Evolutionary conservation across 2,797 vertebrate genomes (phyloP).

Genomic region (Myoxocephalus aenaeus): DNA sequence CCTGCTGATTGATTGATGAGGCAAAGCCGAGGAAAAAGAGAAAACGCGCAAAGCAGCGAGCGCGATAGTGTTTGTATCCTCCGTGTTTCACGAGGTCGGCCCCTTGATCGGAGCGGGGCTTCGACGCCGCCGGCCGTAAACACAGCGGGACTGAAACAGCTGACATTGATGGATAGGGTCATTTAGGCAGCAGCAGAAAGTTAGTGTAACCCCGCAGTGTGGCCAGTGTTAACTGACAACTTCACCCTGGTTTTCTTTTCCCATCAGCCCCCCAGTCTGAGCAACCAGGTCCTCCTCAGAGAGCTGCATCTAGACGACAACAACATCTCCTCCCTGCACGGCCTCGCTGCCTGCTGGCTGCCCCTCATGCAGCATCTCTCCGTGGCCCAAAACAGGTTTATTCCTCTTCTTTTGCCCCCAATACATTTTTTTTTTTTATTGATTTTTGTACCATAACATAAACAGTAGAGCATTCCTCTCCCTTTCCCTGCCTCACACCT

Average conservation of each 20-base stretch:
- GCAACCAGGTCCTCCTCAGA: constrained; percentile 93
- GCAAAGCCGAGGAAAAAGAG: neutral
- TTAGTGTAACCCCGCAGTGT: constrained; percentile 60
- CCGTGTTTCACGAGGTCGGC: neutral
- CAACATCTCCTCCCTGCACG: constrained; percentile 85
- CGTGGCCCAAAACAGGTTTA: constrained; percentile 90
- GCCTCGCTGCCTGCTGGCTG: constrained; percentile 88
- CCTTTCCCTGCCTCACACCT: neutral
- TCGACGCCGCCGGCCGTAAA: constrained; percentile 12
- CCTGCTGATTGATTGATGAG: neutral
- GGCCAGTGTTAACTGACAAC: constrained; percentile 37
- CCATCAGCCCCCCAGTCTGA: constrained; percentile 86
- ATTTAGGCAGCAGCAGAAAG: constrained; percentile 34
- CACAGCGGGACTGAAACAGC: constrained; percentile 57
- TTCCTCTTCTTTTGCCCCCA: neutral
- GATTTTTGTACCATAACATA: neutral
- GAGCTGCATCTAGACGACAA: constrained; percentile 93
- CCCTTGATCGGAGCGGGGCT: neutral
- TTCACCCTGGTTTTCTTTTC: constrained; percentile 22
- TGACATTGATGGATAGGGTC: constrained; percentile 67
- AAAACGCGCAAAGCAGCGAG: neutral
- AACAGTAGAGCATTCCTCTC: neutral
- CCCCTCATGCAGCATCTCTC: constrained; percentile 88
- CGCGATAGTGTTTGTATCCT: neutral
- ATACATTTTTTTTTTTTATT: neutral